These are phyloP conservation scores for Danaus plexippus DNA, from an alignment of 1,140 invertebrate genomes.

Conservation along the genomic window DNA sequence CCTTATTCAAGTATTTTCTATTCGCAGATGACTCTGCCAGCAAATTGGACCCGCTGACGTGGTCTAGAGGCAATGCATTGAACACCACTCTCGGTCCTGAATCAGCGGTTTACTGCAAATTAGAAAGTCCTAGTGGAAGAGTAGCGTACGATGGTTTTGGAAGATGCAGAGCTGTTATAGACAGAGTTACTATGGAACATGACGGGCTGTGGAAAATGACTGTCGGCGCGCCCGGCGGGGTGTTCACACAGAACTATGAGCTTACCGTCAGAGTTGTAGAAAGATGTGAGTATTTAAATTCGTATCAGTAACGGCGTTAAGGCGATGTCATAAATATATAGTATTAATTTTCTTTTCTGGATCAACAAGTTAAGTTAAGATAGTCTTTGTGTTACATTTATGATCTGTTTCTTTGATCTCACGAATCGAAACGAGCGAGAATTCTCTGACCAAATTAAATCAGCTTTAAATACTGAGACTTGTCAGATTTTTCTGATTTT, in stretches of 20 bases:
- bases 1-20: neutral
- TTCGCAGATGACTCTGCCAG: slow-evolving; percentile 21
- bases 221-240: slow-evolving; percentile 34
- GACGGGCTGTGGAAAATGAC: slow-evolving; percentile 39
- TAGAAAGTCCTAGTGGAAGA: slow-evolving; percentile 21
- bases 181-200: slow-evolving; percentile 30
- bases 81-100: slow-evolving; percentile 36
- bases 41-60: slow-evolving; percentile 9
- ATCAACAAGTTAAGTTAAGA: too few species aligned
- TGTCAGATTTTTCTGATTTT: neutral
- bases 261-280: slow-evolving; percentile 29
- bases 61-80: slow-evolving; percentile 26
- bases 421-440: too few species aligned
- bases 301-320: too few species aligned
- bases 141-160: slow-evolving; percentile 44
- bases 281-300: slow-evolving; percentile 25
- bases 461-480: too few species aligned
- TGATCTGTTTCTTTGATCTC: too few species aligned
- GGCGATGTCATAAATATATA: too few species aligned
- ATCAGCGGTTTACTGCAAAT: slow-evolving; percentile 41
- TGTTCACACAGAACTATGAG: slow-evolving; percentile 26
- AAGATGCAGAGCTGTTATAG: slow-evolving; percentile 35
- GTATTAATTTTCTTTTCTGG: too few species aligned
- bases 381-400: too few species aligned
- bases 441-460: too few species aligned